These are phyloP conservation scores for Phragmatobia fuliginosa DNA, from an alignment of 2,888 invertebrate species.

Conservation along the genomic window DNA sequence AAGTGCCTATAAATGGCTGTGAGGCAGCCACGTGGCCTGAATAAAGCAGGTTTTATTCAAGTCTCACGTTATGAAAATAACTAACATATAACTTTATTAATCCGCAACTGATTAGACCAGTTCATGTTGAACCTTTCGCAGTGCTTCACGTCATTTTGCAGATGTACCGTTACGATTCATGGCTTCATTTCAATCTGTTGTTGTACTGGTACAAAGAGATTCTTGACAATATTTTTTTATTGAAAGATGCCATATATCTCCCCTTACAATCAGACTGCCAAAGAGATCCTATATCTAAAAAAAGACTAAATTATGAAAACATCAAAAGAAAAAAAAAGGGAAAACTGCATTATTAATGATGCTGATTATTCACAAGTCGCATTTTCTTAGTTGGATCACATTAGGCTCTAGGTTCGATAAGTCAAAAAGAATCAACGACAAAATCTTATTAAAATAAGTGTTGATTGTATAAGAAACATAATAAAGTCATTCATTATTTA, in stretches of 20 bases:
- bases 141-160: neutral
- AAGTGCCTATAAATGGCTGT: neutral
- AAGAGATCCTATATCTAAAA: neutral
- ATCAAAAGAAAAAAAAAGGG: neutral
- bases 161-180: neutral
- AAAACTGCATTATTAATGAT: neutral
- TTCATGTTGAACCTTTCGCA: neutral
- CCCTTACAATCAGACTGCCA: neutral
- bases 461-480: conserved; percentile 17
- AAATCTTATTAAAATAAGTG: conserved; percentile 11
- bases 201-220: neutral
- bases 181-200: neutral
- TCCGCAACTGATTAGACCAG: neutral
- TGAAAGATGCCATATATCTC: neutral
- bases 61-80: neutral
- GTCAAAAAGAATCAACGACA: neutral
- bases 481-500: conserved; percentile 15
- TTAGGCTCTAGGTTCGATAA: neutral
- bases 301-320: too few species aligned
- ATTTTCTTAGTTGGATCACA: neutral
- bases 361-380: neutral
- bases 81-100: neutral
- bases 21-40: neutral
- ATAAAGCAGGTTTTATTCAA: neutral
- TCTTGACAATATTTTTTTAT: neutral